Conservation (phyloP, 2,797 vertebrate genomes). For the Dromococcyx pavoninus region DNA sequence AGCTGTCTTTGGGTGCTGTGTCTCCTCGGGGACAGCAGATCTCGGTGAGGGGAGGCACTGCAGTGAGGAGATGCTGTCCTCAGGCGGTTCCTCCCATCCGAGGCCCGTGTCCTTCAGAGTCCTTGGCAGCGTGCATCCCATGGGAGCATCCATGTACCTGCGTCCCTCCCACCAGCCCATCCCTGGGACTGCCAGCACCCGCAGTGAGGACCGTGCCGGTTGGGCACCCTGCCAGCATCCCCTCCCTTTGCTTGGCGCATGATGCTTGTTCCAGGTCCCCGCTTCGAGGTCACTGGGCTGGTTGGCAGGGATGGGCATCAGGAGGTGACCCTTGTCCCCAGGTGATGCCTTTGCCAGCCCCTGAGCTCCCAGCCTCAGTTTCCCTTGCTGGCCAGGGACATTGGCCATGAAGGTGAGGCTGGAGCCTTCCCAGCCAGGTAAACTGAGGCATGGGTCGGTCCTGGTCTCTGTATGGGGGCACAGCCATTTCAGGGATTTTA, state of each 20-base stretch:
- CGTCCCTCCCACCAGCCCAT: neutral
- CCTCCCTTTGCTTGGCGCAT: fast-evolving
- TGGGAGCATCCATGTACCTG: neutral
- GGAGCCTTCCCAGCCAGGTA: neutral
- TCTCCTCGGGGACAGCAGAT: neutral
- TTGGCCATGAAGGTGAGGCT: neutral
- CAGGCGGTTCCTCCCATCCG: neutral
- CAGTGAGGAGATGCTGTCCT: neutral
- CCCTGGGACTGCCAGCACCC: neutral
- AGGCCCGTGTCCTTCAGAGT: conserved; percentile 28
- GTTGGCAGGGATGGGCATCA: neutral
- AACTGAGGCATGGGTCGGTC: neutral
- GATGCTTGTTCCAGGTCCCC: neutral
- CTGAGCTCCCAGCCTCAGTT: neutral
- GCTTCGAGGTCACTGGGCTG: neutral
- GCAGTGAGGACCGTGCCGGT: fast-evolving
- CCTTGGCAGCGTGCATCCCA: neutral
- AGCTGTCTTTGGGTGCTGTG: fast-evolving
- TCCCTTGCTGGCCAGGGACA: neutral
- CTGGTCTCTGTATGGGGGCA: neutral
- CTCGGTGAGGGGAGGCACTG: neutral
- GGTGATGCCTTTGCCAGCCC: neutral
- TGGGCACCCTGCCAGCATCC: neutral
- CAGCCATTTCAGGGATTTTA: neutral
- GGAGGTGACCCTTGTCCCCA: neutral